Conservation (phyloP, 2,797 vertebrate species). For the Dromococcyx pavoninus region DNA sequence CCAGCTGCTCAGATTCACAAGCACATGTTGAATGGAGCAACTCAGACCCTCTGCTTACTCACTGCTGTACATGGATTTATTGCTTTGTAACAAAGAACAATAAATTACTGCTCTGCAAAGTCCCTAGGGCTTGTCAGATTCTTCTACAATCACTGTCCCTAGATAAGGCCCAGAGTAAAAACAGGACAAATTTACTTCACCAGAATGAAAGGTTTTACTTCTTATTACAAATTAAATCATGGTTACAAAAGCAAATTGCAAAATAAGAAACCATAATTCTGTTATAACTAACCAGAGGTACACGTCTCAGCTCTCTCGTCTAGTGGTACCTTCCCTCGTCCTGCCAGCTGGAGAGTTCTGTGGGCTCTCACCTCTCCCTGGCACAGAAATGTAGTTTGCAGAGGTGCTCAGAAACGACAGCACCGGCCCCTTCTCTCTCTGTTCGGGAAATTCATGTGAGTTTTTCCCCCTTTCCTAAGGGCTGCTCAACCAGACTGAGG, state of each 20-base stretch:
- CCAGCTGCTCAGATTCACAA: background rate
- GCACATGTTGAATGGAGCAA: background rate
- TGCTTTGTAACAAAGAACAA: slow-evolving; percentile 21
- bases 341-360: background rate
- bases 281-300: background rate
- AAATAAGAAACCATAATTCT: background rate
- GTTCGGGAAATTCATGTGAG: background rate
- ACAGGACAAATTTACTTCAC: background rate
- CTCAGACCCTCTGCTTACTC: background rate
- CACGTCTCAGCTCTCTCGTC: background rate
- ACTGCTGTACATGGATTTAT: background rate
- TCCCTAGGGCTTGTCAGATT: background rate
- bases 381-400: background rate
- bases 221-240: background rate
- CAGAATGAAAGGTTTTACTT: background rate
- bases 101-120: slow-evolving; percentile 16
- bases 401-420: background rate
- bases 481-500: background rate
- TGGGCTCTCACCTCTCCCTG: background rate
- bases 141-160: background rate
- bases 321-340: background rate
- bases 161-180: background rate
- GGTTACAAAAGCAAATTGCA: background rate
- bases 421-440: background rate
- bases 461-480: background rate